Evolutionary conservation across 2,797 vertebrate genomes (phyloP), one percentile per base, ranked within the genome.

Genomic region (Molossus molossus): DNA sequence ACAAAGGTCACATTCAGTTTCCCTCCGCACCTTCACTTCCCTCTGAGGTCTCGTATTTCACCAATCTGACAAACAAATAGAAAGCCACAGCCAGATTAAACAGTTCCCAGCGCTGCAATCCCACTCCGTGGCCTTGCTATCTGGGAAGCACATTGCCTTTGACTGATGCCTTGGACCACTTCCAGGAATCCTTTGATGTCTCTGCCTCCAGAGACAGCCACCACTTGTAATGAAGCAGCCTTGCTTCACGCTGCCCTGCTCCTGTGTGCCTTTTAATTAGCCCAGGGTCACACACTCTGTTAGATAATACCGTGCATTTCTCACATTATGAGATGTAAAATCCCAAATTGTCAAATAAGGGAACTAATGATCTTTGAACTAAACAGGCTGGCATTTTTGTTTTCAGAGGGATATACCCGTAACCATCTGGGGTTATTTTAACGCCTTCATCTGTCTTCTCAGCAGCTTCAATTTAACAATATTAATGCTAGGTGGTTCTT

Each of bases 211-310:
- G 95, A 87, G 92, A 80, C 84, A 92, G 57, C 80, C 79, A 83
- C 62, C 65, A 92, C 96, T 96, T 96, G 76, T 97, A 97, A 96
- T 88, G 92, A 95, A 93, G 90, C 88, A 75, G 70, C 18, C 12
- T 91, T 67, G 21, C 29, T 67, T 92, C 67, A 37, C 92, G 91
- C 80, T 85, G 72, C 57, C 83, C 64, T 94, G 83, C 72, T 94
- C 77, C 15, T 95, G 80, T 64, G 62, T 2, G 70, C 72, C 91
- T 97, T 97, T 97, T 97, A 97, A 98, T 98, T 97, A 97, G 92
- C 90, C 76, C 76, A 85, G 92, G 94, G 83, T 98, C 92, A 75
- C 70, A 96, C 33, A 96, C 53, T 91, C 57, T 37, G 88, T 91
- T 96, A 96, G 96, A 95, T 91, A 93, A 93, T 81, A 88, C 37